Conservation (phyloP, 1,140 invertebrate species). For the Lamellibrachia luymesi region DNA sequence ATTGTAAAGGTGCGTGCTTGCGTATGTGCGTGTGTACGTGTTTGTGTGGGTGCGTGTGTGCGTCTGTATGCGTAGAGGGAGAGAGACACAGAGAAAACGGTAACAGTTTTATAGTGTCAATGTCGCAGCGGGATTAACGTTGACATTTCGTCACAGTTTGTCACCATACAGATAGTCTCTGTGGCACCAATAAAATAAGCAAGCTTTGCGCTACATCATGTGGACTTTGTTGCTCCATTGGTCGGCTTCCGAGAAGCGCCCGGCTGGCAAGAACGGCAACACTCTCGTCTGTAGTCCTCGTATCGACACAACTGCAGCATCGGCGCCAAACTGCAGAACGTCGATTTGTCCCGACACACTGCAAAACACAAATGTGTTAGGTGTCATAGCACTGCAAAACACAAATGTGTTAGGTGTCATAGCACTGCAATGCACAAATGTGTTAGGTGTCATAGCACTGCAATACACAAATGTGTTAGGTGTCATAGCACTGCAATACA, state of each 20-base stretch:
- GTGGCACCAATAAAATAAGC: not conserved
- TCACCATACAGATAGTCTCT: not conserved
- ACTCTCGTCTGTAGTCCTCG: constrained; percentile 76
- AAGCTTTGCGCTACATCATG: not conserved
- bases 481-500: not conserved
- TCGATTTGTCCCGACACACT: constrained; percentile 75
- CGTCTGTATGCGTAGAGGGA: not conserved
- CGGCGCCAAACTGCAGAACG: constrained; percentile 76
- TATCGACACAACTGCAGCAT: constrained; percentile 80
- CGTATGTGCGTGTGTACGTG: too few species aligned
- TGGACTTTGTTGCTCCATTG: not conserved
- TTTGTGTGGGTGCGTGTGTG: too few species aligned
- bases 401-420: too few species aligned
- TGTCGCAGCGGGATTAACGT: not conserved
- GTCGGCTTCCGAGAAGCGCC: not conserved
- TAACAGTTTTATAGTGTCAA: not conserved
- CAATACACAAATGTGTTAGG: not conserved
- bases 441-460: not conserved
- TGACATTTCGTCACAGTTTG: not conserved
- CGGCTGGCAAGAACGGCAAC: constrained; percentile 72
- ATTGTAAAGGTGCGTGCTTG: too few species aligned
- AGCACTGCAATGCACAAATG: too few species aligned
- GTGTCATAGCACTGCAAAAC: not conserved
- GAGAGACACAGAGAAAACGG: not conserved
- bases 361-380: constrained; percentile 34